Evolutionary conservation across 2,888 invertebrate genomes (phyloP), one percentile per base, ranked within the genome.

Genomic region (Plutella xylostella): DNA sequence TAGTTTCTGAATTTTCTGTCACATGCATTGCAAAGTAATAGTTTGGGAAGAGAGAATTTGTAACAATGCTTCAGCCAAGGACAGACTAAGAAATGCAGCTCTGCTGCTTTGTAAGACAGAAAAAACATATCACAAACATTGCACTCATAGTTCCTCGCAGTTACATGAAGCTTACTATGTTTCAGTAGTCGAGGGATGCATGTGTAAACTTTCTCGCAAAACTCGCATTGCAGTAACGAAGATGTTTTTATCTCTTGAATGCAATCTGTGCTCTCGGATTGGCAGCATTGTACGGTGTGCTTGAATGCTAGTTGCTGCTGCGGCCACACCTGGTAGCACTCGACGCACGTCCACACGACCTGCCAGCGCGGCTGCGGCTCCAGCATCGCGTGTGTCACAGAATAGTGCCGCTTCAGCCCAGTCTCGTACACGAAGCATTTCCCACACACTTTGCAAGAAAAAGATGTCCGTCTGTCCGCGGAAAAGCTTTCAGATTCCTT

Each of bases 61-160:
- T 83, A 82, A 49, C 62, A 68, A 47, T 63, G 58, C 51, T 71
- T 69, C 34, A 76, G 49, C 80, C 82, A 83, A 21, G 71, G 66
- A 50, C 85, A 85, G 19, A 60, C 42, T 3, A 62, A 45, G 82
- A 83, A 85, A 51, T 85, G 85, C 43, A 74, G 70, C 52, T 80
- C 74, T 15, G 76, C 82, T 38, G 52, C 57, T 56, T 70, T 75
- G 51, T 74, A 84, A 18, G 75, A 77, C 12, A 56, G 45, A 55
- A 85, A 85, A 33, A 61, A 52, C 38, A 68, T 60, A 46, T 64
- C 62, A 50, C 85, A 85, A 50, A 86, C 85, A 46, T 79, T 79
- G 61, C 91, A 91, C 59, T 88, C 86, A 66, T 89, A 90, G 60
- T 89, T 89, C 61, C 85, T 87, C 52, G 85, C 84, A n/a, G 87